Base-by-base conservation (phyloP, 2,888 invertebrate species). In the Dryococelus australis region DNA sequence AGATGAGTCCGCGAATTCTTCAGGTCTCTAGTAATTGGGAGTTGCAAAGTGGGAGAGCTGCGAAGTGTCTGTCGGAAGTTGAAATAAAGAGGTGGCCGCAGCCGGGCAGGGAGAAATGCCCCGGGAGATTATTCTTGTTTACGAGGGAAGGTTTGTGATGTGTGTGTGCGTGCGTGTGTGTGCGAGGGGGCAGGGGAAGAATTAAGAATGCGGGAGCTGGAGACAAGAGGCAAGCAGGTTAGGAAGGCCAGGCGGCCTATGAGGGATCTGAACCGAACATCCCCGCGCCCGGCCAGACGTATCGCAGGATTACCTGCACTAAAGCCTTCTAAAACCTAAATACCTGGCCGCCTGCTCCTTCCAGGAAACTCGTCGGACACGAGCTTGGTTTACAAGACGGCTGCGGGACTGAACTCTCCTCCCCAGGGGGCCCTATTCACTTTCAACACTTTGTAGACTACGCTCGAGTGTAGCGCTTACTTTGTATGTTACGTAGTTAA, bases 331-430 rank as follows among this genome's bases (percentile, higher is more conserved):
- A 65, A 65, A 65, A 65, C 65, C 65, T 65, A 65, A 65, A 65
- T 65, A 65, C 65, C 65, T n/a, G n/a, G n/a, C n/a, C n/a, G n/a
- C n/a, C n/a, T 65, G 65, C 65, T 65, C 65, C 65, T 65, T 65
- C 65, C 20, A 65, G 65, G 65, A 65, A n/a, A 65, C 65, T 65
- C 4, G 65, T 24, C 65, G 65, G 20, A 5, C 13, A 16, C 65
- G 65, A 13, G 65, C 65, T 16, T 65, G 65, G 65, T 65, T 65
- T 24, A 65, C 65, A 65, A 8, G 65, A 65, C 65, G 65, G 65
- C 65, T 20, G n/a, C n/a, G n/a, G n/a, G n/a, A n/a, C n/a, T n/a
- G n/a, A n/a, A n/a, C n/a, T n/a, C n/a, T n/a, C n/a, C n/a, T n/a
- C n/a, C n/a, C n/a, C n/a, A n/a, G n/a, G n/a, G n/a, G n/a, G n/a